A percentile compares a stretch with the other conserved stretches of the same genome.
phyloP scores from a whole-genome alignment of 64 coral and sea anemone genomes.

The Pocillopora verrucosa region DNA sequence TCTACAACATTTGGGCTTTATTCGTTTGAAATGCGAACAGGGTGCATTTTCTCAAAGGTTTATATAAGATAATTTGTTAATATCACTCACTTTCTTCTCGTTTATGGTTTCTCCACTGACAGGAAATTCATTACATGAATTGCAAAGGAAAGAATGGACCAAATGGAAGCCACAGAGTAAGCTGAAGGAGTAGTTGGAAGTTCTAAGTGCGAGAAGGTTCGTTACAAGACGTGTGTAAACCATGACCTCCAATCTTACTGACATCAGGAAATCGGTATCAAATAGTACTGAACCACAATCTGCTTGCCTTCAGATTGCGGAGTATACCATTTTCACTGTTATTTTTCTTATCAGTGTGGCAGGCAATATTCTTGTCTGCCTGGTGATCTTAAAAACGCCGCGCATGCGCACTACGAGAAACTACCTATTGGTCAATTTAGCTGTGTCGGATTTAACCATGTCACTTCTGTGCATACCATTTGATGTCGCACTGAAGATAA shows the following conservation, averaged over 20 bases:
- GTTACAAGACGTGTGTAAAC: background rate
- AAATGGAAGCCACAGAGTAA: background rate
- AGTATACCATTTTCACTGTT: conserved; percentile 35
- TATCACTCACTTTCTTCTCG: background rate
- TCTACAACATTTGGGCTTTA: background rate
- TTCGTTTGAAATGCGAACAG: background rate
- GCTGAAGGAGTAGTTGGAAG: no score
- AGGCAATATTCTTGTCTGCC: conserved; percentile 51
- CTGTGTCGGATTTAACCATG: conserved; percentile 58
- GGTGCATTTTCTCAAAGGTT: background rate
- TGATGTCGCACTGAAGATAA: conserved; percentile 52
- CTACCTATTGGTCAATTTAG: conserved; percentile 60
- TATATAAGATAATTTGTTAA: background rate
- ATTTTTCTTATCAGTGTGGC: conserved; percentile 57
- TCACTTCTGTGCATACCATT: conserved; percentile 61
- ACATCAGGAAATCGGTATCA: background rate
- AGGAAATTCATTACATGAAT: background rate
- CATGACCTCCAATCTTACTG: background rate
- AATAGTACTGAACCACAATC: background rate
- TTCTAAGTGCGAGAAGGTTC: no score
- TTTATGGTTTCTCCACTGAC: background rate
- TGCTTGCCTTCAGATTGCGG: conserved; percentile 5
- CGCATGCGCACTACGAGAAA: conserved; percentile 65
- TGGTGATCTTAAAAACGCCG: conserved; percentile 59
- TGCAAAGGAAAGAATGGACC: background rate